phyloP scores from a whole-genome alignment of 2,888 invertebrate species.

The Drosophila nigricruria region DNA sequence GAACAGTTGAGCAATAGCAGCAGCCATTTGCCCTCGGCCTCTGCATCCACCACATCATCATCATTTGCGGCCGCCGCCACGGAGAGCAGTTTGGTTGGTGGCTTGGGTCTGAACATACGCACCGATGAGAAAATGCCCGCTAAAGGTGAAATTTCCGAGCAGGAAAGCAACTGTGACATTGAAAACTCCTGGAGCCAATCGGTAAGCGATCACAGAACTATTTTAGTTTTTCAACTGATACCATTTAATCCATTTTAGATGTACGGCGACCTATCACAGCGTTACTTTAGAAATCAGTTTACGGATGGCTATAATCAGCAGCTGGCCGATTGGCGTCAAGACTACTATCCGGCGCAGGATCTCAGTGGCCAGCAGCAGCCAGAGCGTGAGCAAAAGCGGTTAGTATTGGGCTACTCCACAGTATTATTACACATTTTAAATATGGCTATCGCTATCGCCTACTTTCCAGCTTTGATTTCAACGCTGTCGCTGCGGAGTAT shows the following conservation, averaged over 20 bases:
- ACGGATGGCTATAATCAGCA: constrained; percentile 74
- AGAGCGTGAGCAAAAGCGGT: constrained; percentile 75
- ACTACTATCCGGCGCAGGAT: constrained; percentile 83
- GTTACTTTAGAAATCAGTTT: constrained; percentile 81
- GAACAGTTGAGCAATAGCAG: constrained; percentile 71
- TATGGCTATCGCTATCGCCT: background rate
- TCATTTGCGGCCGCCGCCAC: constrained; percentile 84
- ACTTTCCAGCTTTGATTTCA: constrained; percentile 61
- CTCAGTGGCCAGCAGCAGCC: constrained; percentile 70
- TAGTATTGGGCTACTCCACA: background rate
- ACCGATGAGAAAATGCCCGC: constrained; percentile 95
- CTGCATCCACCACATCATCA: constrained; percentile 79
- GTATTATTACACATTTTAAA: background rate
- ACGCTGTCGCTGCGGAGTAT: constrained; percentile 60
- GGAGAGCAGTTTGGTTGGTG: constrained; percentile 83
- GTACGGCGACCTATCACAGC: constrained; percentile 84
- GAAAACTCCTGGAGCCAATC: constrained; percentile 90
- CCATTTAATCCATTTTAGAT: constrained; percentile 59
- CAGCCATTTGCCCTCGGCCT: constrained; percentile 68
- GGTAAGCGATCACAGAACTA: constrained; percentile 84
- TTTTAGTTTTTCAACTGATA: background rate
- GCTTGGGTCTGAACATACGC: constrained; percentile 89
- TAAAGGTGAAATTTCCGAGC: constrained; percentile 93
- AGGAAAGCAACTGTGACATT: constrained; percentile 93
- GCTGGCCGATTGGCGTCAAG: constrained; percentile 83